Base-by-base conservation (phyloP, 2,797 vertebrate genomes). In the Enteromius treurensis region DNA sequence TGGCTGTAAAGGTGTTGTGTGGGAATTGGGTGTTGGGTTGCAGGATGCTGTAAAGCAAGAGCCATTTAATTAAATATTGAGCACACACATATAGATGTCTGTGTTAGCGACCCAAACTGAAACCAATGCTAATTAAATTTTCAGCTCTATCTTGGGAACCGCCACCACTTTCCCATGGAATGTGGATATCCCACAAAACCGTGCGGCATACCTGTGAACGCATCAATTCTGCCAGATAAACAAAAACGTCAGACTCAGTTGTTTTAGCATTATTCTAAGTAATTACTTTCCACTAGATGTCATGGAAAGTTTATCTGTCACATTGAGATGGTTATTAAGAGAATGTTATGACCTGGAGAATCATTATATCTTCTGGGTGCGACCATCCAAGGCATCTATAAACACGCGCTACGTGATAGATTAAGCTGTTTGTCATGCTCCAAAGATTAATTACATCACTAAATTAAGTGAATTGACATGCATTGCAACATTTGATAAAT, bases 31-130 rank as follows among this genome's bases (percentile, higher is more conserved):
- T 91, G 90, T 83, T 80, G 87, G 88, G 87, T 89, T 92, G 88
- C 89, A 89, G 87, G 89, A 90, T 90, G 86, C 89, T 91, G 91
- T 92, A 92, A 93, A 91, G 86, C 89, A 92, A 90, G 87, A 90
- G 85, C 88, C 92, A 93, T 92, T 92, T 95, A 95, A 95, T 96
- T 94, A 96, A 92, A 91, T 90, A 90, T 90, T 90, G 91, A 95
- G 90, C 88, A 91, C 88, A 88, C 89, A 92, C 90, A 91, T 88
- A 92, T 92, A 90, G 90, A 93, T 92, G 91, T 92, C 89, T 91
- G 69, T 92, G 90, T 90, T 90, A 89, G 91, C 90, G 92, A 93
- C 92, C 91, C 90, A 90, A 93, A 91, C 92, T 85, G 90, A 90
- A 89, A 91, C 90, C 88, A 86, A 88, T 91, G 93, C 92, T 94